Evolutionary conservation across 2,113 vertebrate species (phyloP).

Genomic region (Dicaeum eximium): DNA sequence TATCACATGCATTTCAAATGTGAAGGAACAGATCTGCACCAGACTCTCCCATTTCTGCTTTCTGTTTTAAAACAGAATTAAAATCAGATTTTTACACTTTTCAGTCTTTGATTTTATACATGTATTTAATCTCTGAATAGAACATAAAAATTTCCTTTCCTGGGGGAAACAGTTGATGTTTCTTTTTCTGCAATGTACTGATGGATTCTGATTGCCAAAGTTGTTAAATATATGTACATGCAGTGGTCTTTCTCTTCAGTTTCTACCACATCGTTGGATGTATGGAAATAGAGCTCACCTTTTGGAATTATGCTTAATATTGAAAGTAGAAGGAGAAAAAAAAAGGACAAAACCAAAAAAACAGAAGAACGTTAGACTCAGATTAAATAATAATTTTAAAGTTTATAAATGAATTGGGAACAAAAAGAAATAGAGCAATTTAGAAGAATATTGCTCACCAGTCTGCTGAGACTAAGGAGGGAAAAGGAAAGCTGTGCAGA

Average conservation of each 20-base stretch:
- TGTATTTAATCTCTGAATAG: background rate
- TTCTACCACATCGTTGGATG: background rate
- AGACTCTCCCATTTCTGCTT: background rate
- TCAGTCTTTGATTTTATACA: background rate
- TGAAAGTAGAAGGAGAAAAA: background rate
- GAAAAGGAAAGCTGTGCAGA: background rate
- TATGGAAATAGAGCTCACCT: background rate
- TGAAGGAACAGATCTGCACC: background rate
- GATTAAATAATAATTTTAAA: background rate
- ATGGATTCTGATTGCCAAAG: background rate
- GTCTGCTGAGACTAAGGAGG: background rate
- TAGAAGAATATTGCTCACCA: background rate
- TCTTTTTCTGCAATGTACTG: background rate
- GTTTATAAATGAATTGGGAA: background rate
- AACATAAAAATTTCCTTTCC: background rate
- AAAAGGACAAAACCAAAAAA: background rate
- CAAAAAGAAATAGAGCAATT: background rate
- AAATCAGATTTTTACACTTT: background rate
- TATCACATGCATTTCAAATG: accelerated
- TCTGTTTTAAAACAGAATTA: background rate
- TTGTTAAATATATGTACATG: background rate
- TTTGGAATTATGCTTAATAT: background rate
- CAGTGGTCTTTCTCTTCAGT: background rate
- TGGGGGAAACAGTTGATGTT: background rate
- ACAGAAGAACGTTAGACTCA: background rate